These are phyloP conservation scores for Hirtodrosophila cameraria DNA, from an alignment of 2,888 invertebrate genomes.

Conservation along the genomic window DNA sequence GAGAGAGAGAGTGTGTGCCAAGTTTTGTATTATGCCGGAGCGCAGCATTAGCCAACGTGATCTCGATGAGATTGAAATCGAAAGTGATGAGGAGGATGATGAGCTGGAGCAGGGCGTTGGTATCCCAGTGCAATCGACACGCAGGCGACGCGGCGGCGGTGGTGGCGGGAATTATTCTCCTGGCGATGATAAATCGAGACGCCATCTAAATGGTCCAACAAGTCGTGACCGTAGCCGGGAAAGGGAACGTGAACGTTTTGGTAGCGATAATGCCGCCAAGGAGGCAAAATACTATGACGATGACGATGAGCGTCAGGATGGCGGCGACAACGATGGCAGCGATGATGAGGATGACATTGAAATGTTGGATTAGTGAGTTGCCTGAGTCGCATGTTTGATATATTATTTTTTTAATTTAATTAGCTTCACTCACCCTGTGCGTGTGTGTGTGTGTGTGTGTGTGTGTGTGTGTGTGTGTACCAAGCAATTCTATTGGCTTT, in stretches of 20 bases:
- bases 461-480: neutral
- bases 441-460: slow-evolving; percentile 4
- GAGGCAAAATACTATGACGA: slow-evolving; percentile 51
- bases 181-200: slow-evolving; percentile 1
- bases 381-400: slow-evolving; percentile 15
- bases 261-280: slow-evolving; percentile 42
- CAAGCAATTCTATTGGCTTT: slow-evolving; percentile 4
- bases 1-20: neutral
- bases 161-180: slow-evolving; percentile 7
- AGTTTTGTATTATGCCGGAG: slow-evolving; percentile 80
- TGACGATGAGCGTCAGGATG: slow-evolving; percentile 32
- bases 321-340: slow-evolving; percentile 52
- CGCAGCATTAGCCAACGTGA: slow-evolving; percentile 69
- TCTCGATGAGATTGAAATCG: slow-evolving; percentile 79
- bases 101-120: slow-evolving; percentile 80
- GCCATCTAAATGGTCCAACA: slow-evolving; percentile 13
- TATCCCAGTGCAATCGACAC: slow-evolving; percentile 64
- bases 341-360: slow-evolving; percentile 80
- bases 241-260: slow-evolving; percentile 64
- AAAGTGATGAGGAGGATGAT: slow-evolving; percentile 81
- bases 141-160: slow-evolving; percentile 46
- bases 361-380: slow-evolving; percentile 81
- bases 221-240: slow-evolving; percentile 47
- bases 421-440: slow-evolving; percentile 17
- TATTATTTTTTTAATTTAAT: slow-evolving; percentile 44